These are phyloP conservation scores for Drosophila lacertosa DNA, from an alignment of 1,140 invertebrate species.

Conservation along the genomic window DNA sequence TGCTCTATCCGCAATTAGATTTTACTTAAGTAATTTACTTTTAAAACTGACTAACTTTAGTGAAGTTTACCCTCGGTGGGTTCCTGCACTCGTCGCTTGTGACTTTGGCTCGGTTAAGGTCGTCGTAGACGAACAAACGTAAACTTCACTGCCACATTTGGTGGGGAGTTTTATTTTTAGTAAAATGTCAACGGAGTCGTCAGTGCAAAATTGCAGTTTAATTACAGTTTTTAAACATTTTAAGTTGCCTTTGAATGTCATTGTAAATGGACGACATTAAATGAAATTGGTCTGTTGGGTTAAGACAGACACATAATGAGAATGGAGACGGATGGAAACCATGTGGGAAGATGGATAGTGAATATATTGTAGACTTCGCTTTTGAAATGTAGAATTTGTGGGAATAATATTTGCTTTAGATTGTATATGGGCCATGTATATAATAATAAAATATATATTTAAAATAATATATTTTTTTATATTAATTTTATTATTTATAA, in stretches of 20 bases:
- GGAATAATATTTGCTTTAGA: too few relatives aligned
- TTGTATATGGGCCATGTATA: too few relatives aligned
- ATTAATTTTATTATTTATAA: too few relatives aligned
- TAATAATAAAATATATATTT: too few relatives aligned
- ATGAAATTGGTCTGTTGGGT: conserved; percentile 38
- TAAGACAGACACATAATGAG: conserved; percentile 6
- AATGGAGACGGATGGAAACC: neutral
- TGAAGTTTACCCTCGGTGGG: conserved; percentile 3
- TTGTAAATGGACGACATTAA: conserved; percentile 45
- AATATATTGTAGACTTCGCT: neutral
- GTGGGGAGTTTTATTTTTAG: conserved; percentile 32
- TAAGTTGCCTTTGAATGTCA: conserved; percentile 46
- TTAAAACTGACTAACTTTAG: conserved; percentile 15
- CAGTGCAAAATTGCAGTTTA: conserved; percentile 55
- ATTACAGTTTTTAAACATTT: conserved; percentile 55
- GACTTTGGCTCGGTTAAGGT: conserved; percentile 49
- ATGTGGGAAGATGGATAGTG: neutral
- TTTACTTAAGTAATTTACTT: conserved; percentile 2
- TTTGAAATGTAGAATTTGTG: too few relatives aligned
- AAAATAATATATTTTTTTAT: too few relatives aligned
- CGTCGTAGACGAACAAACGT: conserved; percentile 18
- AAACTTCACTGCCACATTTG: conserved; percentile 3
- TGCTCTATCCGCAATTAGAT: conserved; percentile 7
- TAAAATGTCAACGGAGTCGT: conserved; percentile 47
- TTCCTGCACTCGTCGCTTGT: conserved; percentile 10